Conservation (phyloP, 2,113 vertebrate genomes). For the Spea multiplicata region DNA sequence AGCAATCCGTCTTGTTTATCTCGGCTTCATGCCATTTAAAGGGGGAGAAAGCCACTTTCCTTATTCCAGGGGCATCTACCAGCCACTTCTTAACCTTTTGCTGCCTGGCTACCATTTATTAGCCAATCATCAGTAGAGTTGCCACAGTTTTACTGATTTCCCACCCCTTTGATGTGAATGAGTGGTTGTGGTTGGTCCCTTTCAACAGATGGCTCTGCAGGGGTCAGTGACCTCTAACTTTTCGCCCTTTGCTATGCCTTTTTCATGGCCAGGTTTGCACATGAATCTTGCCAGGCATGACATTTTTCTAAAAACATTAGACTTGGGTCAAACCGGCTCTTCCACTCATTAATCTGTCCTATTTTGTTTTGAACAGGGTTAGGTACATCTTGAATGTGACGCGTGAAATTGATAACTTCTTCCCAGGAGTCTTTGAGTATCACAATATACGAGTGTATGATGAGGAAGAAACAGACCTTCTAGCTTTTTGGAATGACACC, state of each 20-base stretch:
- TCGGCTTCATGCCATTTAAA: constrained; percentile 15
- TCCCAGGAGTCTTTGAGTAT: constrained; percentile 92
- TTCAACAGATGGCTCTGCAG: neutral
- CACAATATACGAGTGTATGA: constrained; percentile 97
- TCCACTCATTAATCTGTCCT: constrained; percentile 1
- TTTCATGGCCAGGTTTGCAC: neutral
- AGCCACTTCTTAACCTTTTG: neutral
- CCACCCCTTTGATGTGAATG: neutral
- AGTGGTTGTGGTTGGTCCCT: neutral
- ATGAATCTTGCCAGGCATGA: neutral
- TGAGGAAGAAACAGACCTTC: constrained; percentile 93
- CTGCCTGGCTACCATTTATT: neutral
- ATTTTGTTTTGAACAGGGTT: constrained; percentile 66
- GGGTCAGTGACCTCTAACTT: constrained; percentile 26
- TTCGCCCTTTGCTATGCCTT: neutral
- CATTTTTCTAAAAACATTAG: too few species aligned
- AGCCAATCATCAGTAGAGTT: neutral
- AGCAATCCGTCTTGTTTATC: constrained; percentile 1
- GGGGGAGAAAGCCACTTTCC: constrained; percentile 15
- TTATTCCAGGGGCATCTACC: neutral
- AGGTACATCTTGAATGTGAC: constrained; percentile 95
- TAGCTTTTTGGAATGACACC: constrained; percentile 97
- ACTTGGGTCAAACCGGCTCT: neutral
- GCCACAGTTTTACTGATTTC: neutral
- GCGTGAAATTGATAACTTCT: constrained; percentile 97